Evolutionary conservation across 2,113 vertebrate species (phyloP).

Genomic region (Hydropotes inermis): DNA sequence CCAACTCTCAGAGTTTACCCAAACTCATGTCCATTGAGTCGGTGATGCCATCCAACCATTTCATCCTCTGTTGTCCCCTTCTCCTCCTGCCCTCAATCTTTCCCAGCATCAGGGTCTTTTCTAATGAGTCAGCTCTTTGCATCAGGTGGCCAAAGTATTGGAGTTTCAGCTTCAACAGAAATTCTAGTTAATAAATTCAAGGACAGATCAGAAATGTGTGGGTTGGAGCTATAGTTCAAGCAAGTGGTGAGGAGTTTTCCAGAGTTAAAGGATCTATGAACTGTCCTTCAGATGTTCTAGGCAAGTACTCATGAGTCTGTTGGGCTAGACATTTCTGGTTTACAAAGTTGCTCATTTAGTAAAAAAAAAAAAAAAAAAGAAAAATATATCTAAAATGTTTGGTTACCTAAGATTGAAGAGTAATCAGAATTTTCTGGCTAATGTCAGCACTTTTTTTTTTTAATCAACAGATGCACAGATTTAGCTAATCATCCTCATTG

Average conservation of each 20-base stretch:
- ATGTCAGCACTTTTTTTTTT: background rate
- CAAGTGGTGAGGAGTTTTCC: background rate
- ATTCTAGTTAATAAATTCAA: background rate
- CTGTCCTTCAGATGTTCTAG: background rate
- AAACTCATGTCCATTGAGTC: background rate
- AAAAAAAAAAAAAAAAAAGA: background rate
- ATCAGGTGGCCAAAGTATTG: background rate
- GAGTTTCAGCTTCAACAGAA: background rate
- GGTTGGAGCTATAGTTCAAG: background rate
- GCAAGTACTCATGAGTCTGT: background rate
- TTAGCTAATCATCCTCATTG: background rate
- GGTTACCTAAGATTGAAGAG: background rate
- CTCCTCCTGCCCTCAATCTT: background rate
- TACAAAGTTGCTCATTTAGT: background rate
- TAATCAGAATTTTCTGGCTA: slow-evolving; percentile 26
- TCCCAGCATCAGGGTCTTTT: background rate
- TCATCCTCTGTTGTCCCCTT: background rate
- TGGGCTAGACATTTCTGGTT: background rate
- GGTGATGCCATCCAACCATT: background rate
- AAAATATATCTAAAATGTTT: slow-evolving; percentile 11
- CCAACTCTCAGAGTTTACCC: background rate
- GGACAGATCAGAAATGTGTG: background rate
- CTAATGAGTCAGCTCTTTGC: background rate
- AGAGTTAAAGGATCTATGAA: background rate
- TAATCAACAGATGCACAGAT: background rate